Evolutionary conservation across 2,888 invertebrate species (phyloP).

Genomic region (Drosophila formosana): DNA sequence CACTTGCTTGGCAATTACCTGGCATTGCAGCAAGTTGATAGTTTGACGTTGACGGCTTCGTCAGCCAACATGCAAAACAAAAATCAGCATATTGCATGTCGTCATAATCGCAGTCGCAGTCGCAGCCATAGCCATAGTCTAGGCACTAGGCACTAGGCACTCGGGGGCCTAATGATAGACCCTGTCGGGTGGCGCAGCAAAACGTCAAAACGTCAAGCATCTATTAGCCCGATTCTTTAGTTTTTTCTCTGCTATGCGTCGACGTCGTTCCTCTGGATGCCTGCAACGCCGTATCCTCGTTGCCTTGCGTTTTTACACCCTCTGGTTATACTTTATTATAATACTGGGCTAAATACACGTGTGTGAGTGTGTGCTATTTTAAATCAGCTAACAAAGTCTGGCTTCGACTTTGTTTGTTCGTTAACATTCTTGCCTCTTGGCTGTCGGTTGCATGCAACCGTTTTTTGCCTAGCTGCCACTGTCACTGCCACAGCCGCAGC

Average conservation of each 20-base stretch:
- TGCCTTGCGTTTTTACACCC: constrained; percentile 31
- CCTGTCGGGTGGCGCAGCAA: constrained; percentile 65
- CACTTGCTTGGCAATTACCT: constrained; percentile 61
- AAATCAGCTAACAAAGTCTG: constrained; percentile 66
- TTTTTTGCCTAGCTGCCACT: constrained; percentile 24
- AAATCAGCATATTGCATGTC: constrained; percentile 80
- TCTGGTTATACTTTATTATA: constrained; percentile 42
- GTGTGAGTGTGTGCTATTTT: constrained; percentile 42
- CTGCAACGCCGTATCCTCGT: constrained; percentile 43
- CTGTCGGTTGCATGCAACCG: constrained; percentile 72
- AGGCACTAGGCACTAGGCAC: constrained; percentile 7
- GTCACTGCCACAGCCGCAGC: constrained; percentile 4
- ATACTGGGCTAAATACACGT: constrained; percentile 17
- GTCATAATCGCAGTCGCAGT: constrained; percentile 57
- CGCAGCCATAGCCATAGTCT: constrained; percentile 46
- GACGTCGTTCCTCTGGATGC: constrained; percentile 29
- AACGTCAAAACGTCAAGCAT: constrained; percentile 80
- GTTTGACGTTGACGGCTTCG: constrained; percentile 70
- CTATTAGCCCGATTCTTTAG: constrained; percentile 71
- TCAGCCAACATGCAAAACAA: constrained; percentile 71
- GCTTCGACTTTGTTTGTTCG: constrained; percentile 74
- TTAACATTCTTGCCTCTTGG: constrained; percentile 62
- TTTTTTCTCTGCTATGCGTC: constrained; percentile 36
- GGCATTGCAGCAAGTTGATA: constrained; percentile 40
- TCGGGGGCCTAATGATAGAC: constrained; percentile 66